Base-by-base conservation (phyloP, 2,888 invertebrate genomes). In the Sphaerophoria taeniata region DNA sequence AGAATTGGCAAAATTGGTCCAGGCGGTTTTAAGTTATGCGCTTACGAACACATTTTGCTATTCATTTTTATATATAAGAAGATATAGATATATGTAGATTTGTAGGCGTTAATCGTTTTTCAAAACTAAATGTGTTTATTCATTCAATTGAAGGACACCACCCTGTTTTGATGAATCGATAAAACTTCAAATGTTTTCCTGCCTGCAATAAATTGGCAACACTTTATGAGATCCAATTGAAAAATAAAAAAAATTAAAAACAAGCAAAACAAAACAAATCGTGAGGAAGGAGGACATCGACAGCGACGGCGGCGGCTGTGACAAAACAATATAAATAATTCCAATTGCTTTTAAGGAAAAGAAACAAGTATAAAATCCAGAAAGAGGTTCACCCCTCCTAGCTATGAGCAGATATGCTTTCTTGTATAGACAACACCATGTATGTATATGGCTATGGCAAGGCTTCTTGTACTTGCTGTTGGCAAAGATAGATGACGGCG, bases 401-500 rank as follows among this genome's bases (percentile, higher is more conserved):
- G 4, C 47, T 3, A 7, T 24, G 12, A 4, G 47, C 5, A 14
- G n/a, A 14, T 47, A n/a, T 47, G 14, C 14, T 6, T 47, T 14
- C 47, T 47, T 14, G 49, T 55, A 34, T 33, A 58, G n/a, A 31
- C 33, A 61, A n/a, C n/a, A n/a, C 45, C 45, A 43, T 34, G 14
- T 34, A 51, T 51, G 31, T 31, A 45, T 39, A 45, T 33, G 14
- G 45, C 9, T n/a, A n/a, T n/a, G n/a, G n/a, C n/a, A 24, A 16
- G 6, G 14, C 47, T 34, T 12, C 51, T 69, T 71, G 24, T 56
- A 49, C 63, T 70, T 55, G 65, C 71, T 63, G 31, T 61, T 78
- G 70, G 75, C 81, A 69, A 76, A 72, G 81, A 81, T 61, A 81
- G 85, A 85, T 85, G 81, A 81, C 85, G 76, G 72, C 72, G 81